Evolutionary conservation across 2,797 vertebrate species (phyloP).

Genomic region (Podarcis siculus): DNA sequence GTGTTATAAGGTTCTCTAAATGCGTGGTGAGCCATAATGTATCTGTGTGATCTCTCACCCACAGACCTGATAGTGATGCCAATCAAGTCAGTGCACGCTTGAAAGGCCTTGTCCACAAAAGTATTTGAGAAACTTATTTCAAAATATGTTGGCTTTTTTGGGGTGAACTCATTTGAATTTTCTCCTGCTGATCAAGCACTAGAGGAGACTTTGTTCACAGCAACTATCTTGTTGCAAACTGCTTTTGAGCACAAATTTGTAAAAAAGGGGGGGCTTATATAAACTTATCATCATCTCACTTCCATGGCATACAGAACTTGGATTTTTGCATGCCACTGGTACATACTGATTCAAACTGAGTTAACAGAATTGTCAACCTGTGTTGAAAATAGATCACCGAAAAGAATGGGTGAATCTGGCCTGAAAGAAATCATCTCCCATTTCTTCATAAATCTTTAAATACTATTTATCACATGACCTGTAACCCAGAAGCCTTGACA

Average conservation of each 20-base stretch:
- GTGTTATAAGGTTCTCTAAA: no score
- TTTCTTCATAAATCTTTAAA: neutral
- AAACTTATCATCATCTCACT: neutral
- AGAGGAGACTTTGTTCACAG: neutral
- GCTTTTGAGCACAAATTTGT: no score
- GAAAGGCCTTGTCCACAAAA: neutral
- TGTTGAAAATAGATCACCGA: neutral
- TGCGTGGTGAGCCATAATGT: neutral
- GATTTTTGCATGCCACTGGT: neutral
- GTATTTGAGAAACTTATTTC: neutral
- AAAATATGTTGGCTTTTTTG: neutral
- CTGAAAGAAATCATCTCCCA: neutral
- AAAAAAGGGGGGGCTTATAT: no score
- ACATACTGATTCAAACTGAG: neutral
- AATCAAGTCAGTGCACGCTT: neutral
- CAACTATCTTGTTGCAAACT: neutral
- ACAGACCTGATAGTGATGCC: neutral
- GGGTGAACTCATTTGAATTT: neutral
- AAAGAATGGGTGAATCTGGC: neutral
- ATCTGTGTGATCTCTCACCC: neutral
- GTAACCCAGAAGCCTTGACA: neutral
- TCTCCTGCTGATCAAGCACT: neutral
- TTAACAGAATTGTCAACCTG: neutral
- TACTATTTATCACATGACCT: neutral
- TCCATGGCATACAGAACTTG: constrained; percentile 2